These are phyloP conservation scores for Lagopus muta DNA, from an alignment of 2,113 vertebrate genomes.

Conservation along the genomic window DNA sequence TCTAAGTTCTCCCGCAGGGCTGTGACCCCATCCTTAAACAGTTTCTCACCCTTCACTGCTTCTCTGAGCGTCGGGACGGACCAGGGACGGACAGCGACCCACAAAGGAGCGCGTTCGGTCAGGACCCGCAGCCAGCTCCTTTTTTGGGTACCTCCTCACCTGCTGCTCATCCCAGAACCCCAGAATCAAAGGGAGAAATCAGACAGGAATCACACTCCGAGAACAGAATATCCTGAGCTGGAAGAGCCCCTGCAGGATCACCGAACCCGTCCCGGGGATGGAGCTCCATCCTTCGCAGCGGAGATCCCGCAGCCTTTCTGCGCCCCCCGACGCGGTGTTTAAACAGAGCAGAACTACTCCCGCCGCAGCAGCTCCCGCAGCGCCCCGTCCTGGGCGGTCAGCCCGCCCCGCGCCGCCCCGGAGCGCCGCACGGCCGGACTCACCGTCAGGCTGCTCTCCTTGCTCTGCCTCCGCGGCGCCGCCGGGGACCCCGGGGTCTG, in stretches of 20 bases:
- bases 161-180: neutral
- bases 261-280: neutral
- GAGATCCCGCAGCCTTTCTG: accelerated
- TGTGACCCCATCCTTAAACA: accelerated
- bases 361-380: neutral
- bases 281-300: neutral
- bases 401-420: too few species aligned
- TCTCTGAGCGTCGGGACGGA: neutral
- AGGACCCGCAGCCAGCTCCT: neutral
- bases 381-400: neutral
- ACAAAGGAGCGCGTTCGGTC: neutral
- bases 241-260: neutral
- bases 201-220: neutral
- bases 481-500: slow-evolving; percentile 51
- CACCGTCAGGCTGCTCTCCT: slow-evolving; percentile 58
- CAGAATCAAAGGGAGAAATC: accelerated
- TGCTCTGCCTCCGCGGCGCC: slow-evolving; percentile 53
- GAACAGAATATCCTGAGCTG: neutral
- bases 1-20: too few species aligned
- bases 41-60: neutral
- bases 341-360: accelerated
- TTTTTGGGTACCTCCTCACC: neutral
- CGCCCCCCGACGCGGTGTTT: accelerated
- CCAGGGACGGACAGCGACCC: too few species aligned
- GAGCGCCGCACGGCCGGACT: neutral